A percentile compares a stretch with the other conserved stretches of the same genome.
phyloP scores from a whole-genome alignment of 1,140 invertebrate genomes.

The Goniozus legneri region DNA sequence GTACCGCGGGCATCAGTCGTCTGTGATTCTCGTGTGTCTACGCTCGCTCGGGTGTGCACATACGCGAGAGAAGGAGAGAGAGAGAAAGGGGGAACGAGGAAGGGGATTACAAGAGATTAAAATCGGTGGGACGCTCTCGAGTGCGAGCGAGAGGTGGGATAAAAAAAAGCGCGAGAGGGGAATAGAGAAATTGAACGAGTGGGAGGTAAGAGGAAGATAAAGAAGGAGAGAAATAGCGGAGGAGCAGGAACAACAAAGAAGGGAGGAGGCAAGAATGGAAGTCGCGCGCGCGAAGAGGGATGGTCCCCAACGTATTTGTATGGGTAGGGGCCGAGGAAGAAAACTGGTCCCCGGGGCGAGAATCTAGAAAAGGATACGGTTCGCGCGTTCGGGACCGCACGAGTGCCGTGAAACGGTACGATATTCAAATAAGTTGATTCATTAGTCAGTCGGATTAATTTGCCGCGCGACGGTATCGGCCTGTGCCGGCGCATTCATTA shows the following conservation, averaged over 20 bases:
- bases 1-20: conserved; percentile 6
- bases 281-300: neutral
- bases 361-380: conserved; percentile 1
- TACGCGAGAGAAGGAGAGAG: too few relatives aligned
- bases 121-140: too few relatives aligned
- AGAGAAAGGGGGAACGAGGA: too few relatives aligned
- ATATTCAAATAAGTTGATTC: conserved; percentile 29
- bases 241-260: conserved; percentile 1
- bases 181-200: conserved; percentile 6
- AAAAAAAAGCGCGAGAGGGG: conserved; percentile 9
- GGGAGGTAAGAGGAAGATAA: conserved; percentile 3
- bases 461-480: conserved; percentile 14
- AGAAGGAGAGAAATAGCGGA: conserved; percentile 9
- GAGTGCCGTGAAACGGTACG: neutral
- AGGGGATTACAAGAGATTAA: conserved; percentile 31
- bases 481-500: conserved; percentile 20
- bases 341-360: conserved; percentile 2
- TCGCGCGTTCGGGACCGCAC: neutral
- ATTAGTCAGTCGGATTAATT: conserved; percentile 33
- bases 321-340: neutral
- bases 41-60: too few relatives aligned
- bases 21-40: neutral
- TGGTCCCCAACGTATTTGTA: neutral
- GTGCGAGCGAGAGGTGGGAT: conserved; percentile 7
- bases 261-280: neutral